Base-by-base conservation (phyloP, 2,888 invertebrate genomes). In the Eubasilissa splendida region DNA sequence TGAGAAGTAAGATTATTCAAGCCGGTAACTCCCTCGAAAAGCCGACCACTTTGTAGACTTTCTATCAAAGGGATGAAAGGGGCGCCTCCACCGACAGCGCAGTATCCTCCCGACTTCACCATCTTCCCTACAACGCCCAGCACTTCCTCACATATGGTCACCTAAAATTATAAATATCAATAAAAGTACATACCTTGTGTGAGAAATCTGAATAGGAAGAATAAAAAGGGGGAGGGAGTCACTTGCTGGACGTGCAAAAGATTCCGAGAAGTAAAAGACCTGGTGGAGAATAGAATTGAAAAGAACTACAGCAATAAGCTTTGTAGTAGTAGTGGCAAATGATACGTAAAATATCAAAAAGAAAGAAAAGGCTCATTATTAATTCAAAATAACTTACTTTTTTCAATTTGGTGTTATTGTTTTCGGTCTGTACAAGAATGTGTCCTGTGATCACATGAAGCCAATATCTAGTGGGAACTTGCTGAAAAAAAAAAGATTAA, bases 101-200 rank as follows among this genome's bases (percentile, higher is more conserved):
- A 84, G 42, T 66, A 83, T 31, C 84, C 83, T 33, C 84, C 85
- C 0, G 86, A 85, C 4, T 84, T 77, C 0, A 87, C 86, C 31
- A 85, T 84, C 3, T 84, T 84, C 0, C 84, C 83, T 33, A 89
- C 66, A 14, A 87, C 86, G 8, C 86, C 85, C 65, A 87, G 86
- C 56, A 89, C 85, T 85, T 89, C 88, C 0, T 85, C 82, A 84
- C 85, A 86, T 4, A 89, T 79, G 1, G 84, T 88, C 12, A 76
- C 68, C 83, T 83, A 42, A 65, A 76, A 63, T 59, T 42, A 22
- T 22, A 76, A 63, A 7, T 7, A 7, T 42, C 42, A 7, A 10
- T 70, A 50, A n/a, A 33, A 42, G 50, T 52, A 33, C 22, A 9
- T 42, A 7, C 7, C 4, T 42, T 5, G 7, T 42, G 42, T 42